Base-by-base conservation (phyloP, 1,140 invertebrate genomes). In the Drosophila baimaii region DNA sequence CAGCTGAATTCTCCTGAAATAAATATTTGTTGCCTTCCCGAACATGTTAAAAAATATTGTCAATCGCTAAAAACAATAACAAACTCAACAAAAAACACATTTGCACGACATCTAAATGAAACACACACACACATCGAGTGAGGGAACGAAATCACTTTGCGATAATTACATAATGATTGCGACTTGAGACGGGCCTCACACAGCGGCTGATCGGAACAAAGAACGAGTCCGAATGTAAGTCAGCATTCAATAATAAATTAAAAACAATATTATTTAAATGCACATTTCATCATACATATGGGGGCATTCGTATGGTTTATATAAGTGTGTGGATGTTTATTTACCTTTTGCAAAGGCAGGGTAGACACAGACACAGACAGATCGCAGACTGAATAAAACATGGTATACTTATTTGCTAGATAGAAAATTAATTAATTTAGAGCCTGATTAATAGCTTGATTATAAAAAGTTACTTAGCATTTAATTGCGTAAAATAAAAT, bases 211-310 rank as follows among this genome's bases (percentile, higher is more conserved):
- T 46, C 44, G 31, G 52, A 54, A 59, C 73, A 76, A 76, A 66
- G 73, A 76, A 58, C 47, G 31, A 74, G 17, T 74, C 54, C 12
- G 37, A 77, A 77, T 68, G 74, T 68, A 77, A 77, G 74, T 61
- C 73, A 77, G 49, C 37, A 19, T 33, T 77, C 43, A 77, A 69
- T 69, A 77, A 76, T 61, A 71, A 70, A 71, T 71, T 57, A 25
- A 39, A 57, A 57, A 27, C 25, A 58, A 51, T 66, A 65, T 41
- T 43, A 65, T 31, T 57, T 52, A 41, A 74, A 68, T 75, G 41
- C 49, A 66, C 37, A 70, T 77, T 77, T 77, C 55, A 76, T 68
- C 54, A 75, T 39, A 49, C 29, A 54, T 17, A 33, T 19, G 47
- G 47, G 19, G 47, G 19, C 33, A 43, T 25, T n/a, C 29, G 23